Conservation (phyloP, 2,888 invertebrate species). For the Petrolisthes manimaculis region DNA sequence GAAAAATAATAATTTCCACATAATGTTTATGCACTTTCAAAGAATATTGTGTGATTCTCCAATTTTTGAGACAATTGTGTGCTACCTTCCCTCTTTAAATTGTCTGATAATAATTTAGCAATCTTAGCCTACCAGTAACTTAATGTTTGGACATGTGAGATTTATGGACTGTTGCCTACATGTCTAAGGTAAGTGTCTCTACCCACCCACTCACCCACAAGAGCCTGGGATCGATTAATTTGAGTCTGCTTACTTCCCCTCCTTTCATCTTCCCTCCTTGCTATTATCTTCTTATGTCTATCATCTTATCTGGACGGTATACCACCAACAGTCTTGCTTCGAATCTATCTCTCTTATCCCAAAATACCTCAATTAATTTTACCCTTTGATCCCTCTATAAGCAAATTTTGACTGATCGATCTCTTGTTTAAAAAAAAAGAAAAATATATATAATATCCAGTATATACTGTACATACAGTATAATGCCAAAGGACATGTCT, state of each 20-base stretch:
- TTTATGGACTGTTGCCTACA: too few relatives aligned
- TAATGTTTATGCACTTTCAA: too few relatives aligned
- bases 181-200: neutral
- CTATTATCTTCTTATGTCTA: too few relatives aligned
- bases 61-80: neutral
- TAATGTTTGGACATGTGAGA: too few relatives aligned
- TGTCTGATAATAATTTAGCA: too few relatives aligned
- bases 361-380: neutral
- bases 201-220: neutral
- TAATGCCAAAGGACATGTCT: slow-evolving; percentile 4
- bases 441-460: neutral
- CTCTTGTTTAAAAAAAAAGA: neutral
- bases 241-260: neutral
- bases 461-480: too few relatives aligned
- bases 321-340: too few relatives aligned
- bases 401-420: slow-evolving; percentile 3
- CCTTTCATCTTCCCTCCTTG: neutral
- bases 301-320: too few relatives aligned
- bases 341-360: neutral
- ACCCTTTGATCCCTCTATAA: neutral
- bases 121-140: too few relatives aligned
- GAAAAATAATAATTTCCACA: too few relatives aligned
- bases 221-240: slow-evolving; percentile 9
- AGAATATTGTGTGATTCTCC: too few relatives aligned
- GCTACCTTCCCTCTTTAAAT: neutral